Percentiles rank a stretch among this genome's conserved stretches.
phyloP scores from a whole-genome alignment of 1,140 invertebrate species.

The Plectrocnemia conspersa region DNA sequence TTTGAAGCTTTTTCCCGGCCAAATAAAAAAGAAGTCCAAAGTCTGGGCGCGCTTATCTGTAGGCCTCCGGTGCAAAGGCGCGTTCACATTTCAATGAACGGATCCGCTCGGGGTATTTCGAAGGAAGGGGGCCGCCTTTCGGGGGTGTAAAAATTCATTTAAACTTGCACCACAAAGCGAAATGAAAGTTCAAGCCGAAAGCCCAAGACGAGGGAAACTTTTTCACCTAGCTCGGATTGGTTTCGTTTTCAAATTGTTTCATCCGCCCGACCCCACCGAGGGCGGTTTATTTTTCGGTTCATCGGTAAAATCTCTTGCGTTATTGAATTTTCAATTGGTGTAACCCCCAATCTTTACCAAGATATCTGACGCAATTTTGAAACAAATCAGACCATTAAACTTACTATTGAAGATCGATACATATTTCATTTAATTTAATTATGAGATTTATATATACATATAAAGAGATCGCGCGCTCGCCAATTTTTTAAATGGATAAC shows the following conservation, averaged over 20 bases:
- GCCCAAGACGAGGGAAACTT: slow-evolving; percentile 6
- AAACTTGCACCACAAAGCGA: slow-evolving; percentile 27
- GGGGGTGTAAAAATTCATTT: slow-evolving; percentile 27
- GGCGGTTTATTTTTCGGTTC: slow-evolving; percentile 19
- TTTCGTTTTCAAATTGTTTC: slow-evolving; percentile 28
- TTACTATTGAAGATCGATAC: slow-evolving; percentile 8
- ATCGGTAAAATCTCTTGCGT: slow-evolving; percentile 19
- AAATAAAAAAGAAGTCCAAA: neutral
- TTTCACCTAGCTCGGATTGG: slow-evolving; percentile 14
- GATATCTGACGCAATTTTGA: neutral
- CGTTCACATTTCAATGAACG: slow-evolving; percentile 23
- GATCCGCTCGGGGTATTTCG: no score
- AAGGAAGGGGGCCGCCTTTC: neutral
- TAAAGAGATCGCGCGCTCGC: no score
- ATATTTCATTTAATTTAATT: slow-evolving; percentile 9
- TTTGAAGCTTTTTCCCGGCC: neutral
- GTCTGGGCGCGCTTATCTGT: neutral
- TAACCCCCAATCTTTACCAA: neutral
- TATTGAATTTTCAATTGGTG: slow-evolving; percentile 20
- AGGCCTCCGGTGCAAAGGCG: neutral
- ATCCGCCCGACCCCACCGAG: neutral
- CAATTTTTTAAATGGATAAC: slow-evolving; percentile 28
- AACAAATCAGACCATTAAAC: neutral
- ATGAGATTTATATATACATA: no score
- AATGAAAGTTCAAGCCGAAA: slow-evolving; percentile 22